These are phyloP conservation scores for honey bee (Apis mellifera) DNA, from an alignment of 1,140 invertebrate genomes.

Conservation along the genomic window Amel_HAv3.1 CM009935.2:5287001-5287500, in stretches of 20 bases:
- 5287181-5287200: constrained; percentile 51
- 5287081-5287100: constrained; percentile 3
- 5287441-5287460: background rate
- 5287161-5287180: constrained; percentile 19
- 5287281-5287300: constrained; percentile 73
- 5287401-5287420: background rate
- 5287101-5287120: constrained; percentile 51
- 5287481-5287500: too few relatives aligned
- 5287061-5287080: background rate
- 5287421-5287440: background rate
- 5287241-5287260: constrained; percentile 62
- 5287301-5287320: constrained; percentile 47
- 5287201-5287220: constrained; percentile 55
- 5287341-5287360: constrained; percentile 43
- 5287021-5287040: constrained; percentile 58
- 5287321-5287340: constrained; percentile 30
- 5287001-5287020: constrained; percentile 67
- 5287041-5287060: constrained; percentile 52
- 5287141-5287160: background rate
- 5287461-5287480: background rate
- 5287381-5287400: background rate
- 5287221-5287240: constrained; percentile 36
- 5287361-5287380: constrained; percentile 52
- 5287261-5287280: constrained; percentile 76
- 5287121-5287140: background rate